Evolutionary conservation across 1,140 invertebrate genomes (phyloP), one percentile per base, ranked within the genome.

Genomic region (Hetaerina americana): DNA sequence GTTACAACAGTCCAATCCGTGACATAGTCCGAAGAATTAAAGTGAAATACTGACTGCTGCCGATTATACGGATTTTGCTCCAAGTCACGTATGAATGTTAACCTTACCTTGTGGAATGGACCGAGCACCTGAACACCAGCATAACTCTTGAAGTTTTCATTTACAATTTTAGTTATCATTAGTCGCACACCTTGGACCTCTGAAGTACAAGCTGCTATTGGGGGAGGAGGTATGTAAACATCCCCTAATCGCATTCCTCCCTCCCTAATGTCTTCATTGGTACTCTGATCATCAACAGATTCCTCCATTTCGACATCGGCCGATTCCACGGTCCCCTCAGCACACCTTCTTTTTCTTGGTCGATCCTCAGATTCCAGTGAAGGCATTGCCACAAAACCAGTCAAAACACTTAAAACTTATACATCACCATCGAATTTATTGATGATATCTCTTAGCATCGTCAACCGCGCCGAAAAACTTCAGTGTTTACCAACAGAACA

Each of bases 141-240:
- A 80, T 99, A 99, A 78, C 96, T 98, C 84, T 99, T 99, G 79
- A 99, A 99, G 81, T 98, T 97, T 28, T 88, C 84, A 81, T 97
- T 97, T 0, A 90, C 88, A 76, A 99, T 98, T 74, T 95, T 87
- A 0, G 89, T 90, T 27, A 99, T 98, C 66, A 99, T 90, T 26
- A 99, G 81, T 15, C 97, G 84, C 6, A 92, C 89, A 0, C 88
- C 92, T 24, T 80, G 85, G n/a, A 82, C 84, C 74, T 91, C 88
- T 75, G 87, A 85, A 26, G 88, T 88, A 40, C 85, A 84, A n/a
- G 88, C 84, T 6, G 88, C 86, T 71, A 85, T 87, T n/a, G 89
- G 86, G 6, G 92, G 88, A 5, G 93, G 92, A n/a, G 94, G 92
- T 73, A 96, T 93, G 74, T 92, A 93, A 76, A 96, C 94, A 72